phyloP scores from a whole-genome alignment of 2,113 vertebrate genomes.

The Ibidorhyncha struthersii region DNA sequence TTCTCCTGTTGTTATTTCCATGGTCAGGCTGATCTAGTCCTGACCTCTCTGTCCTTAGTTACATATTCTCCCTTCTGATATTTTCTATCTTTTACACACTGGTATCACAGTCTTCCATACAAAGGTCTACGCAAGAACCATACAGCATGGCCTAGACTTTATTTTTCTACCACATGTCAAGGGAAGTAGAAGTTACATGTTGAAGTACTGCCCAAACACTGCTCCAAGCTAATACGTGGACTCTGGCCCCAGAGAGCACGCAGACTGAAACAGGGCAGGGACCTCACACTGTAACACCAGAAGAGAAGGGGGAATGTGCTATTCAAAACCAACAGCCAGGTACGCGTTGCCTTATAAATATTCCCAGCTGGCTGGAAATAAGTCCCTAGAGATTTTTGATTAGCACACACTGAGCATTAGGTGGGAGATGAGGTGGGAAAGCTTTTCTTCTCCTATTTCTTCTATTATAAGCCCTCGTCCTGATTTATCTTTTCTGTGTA shows the following conservation, averaged over 20 bases:
- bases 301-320: neutral
- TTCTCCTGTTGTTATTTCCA: neutral
- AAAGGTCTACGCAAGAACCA: neutral
- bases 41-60: neutral
- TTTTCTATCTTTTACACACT: neutral
- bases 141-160: too few species aligned
- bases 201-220: neutral
- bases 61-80: neutral
- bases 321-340: neutral
- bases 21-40: neutral
- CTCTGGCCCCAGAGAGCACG: neutral
- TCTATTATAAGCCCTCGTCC: neutral
- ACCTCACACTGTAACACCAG: neutral
- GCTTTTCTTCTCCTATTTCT: neutral
- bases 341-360: rapidly evolving
- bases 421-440: neutral
- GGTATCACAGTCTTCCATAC: neutral
- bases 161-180: neutral
- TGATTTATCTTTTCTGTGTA: neutral
- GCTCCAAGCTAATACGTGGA: neutral
- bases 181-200: neutral
- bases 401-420: neutral
- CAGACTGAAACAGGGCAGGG: neutral
- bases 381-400: neutral
- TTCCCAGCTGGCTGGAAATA: neutral